Percentiles rank a stretch among this genome's conserved stretches.
phyloP scores from a whole-genome alignment of 2,113 vertebrate species.

The Jacana jacana region DNA sequence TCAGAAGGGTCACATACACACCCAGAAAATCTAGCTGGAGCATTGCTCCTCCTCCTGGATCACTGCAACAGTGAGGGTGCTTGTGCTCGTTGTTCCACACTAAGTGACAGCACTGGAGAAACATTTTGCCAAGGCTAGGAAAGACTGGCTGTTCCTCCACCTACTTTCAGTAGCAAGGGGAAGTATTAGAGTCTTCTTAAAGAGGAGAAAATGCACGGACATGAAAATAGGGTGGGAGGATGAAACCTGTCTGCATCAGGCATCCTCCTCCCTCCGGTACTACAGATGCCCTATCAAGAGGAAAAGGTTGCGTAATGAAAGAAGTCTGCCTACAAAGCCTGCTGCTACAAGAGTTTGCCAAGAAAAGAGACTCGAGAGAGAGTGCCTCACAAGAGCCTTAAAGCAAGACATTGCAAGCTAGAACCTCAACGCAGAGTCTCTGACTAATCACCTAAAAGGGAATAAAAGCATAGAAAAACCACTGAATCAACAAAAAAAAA shows the following conservation, averaged over 20 bases:
- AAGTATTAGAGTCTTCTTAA: constrained; percentile 54
- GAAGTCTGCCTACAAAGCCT: constrained; percentile 67
- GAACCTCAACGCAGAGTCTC: background rate
- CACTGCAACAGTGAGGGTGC: background rate
- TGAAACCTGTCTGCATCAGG: constrained; percentile 61
- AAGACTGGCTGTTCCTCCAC: constrained; percentile 59
- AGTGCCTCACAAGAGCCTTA: constrained; percentile 22
- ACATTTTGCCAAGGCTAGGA: constrained; percentile 51
- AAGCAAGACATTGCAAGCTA: constrained; percentile 6
- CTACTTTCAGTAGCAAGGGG: constrained; percentile 58
- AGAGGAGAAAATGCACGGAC: constrained; percentile 62
- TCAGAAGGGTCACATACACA: background rate
- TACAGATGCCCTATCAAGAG: constrained; percentile 67
- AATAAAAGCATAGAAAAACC: background rate
- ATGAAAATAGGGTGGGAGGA: constrained; percentile 67
- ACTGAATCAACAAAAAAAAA: background rate
- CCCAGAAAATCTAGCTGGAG: background rate
- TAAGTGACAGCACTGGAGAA: background rate
- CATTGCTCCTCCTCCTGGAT: background rate
- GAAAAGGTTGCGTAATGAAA: constrained; percentile 64
- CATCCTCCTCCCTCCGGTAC: constrained; percentile 60
- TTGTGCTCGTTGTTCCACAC: background rate
- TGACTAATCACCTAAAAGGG: background rate
- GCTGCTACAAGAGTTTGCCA: constrained; percentile 63
- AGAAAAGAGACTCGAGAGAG: constrained; percentile 12